Evolutionary conservation across 2,113 vertebrate species (phyloP).

Genomic region (Notothenia coriiceps): DNA sequence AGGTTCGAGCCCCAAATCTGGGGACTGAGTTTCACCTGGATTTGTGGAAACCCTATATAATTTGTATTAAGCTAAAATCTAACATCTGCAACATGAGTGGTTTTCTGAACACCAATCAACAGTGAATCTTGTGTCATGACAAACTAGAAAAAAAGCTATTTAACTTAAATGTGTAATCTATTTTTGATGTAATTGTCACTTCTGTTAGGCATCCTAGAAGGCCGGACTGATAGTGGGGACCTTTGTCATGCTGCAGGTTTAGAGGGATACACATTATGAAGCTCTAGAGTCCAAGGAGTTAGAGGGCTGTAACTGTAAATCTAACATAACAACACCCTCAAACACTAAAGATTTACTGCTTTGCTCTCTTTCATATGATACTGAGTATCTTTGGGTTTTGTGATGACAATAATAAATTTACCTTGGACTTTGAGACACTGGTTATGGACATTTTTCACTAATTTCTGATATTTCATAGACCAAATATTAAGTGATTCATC

Average conservation of each 20-base stretch:
- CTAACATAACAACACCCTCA: slow-evolving; percentile 20
- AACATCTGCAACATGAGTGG: slow-evolving; percentile 25
- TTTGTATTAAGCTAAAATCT: slow-evolving; percentile 19
- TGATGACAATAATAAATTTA: too few relatives aligned
- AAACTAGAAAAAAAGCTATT: neutral
- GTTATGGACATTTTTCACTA: too few relatives aligned
- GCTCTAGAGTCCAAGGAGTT: slow-evolving; percentile 2
- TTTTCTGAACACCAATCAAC: slow-evolving; percentile 3
- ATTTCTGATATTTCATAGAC: too few relatives aligned
- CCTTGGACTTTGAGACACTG: too few relatives aligned
- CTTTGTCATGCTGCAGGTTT: slow-evolving; percentile 25
- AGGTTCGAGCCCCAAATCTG: slow-evolving; percentile 50
- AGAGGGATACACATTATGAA: slow-evolving; percentile 7
- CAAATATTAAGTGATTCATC: too few relatives aligned
- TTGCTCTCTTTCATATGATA: too few relatives aligned
- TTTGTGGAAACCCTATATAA: slow-evolving; percentile 48
- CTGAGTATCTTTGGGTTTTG: too few relatives aligned
- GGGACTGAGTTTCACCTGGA: slow-evolving; percentile 44
- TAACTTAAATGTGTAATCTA: neutral
- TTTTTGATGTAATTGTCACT: neutral
- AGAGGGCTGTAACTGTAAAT: slow-evolving; percentile 11
- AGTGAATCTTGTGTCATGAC: neutral
- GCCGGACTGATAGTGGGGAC: slow-evolving; percentile 7
- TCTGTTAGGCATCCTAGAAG: slow-evolving; percentile 1
- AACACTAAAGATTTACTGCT: too few relatives aligned